phyloP scores from a whole-genome alignment of 2,888 invertebrate species.

The Euproctis similis region DNA sequence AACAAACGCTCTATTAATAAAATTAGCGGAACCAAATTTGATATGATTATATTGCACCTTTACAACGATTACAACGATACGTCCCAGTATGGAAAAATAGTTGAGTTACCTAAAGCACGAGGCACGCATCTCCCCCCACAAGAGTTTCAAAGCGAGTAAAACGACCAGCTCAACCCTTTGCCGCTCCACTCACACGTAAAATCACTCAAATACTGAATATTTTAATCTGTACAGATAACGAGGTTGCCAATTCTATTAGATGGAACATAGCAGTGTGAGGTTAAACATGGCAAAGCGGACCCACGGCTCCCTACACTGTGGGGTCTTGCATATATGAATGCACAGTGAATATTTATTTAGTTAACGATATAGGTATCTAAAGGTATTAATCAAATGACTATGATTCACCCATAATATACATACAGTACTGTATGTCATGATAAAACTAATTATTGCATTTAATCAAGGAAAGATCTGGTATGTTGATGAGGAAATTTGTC shows the following conservation, averaged over 20 bases:
- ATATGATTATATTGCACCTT: conserved; percentile 26
- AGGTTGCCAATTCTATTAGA: conserved; percentile 76
- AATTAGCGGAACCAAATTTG: too few relatives aligned
- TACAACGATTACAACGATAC: conserved; percentile 34
- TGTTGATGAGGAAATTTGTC: too few relatives aligned
- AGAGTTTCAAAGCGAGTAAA: conserved; percentile 72
- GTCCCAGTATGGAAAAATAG: conserved; percentile 56
- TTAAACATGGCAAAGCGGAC: conserved; percentile 46
- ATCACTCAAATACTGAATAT: conserved; percentile 77
- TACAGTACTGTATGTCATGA: too few relatives aligned
- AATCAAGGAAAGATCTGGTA: too few relatives aligned
- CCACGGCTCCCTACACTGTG: conserved; percentile 7
- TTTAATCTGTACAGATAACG: conserved; percentile 76
- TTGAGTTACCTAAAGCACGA: conserved; percentile 43
- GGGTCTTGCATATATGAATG: conserved; percentile 1
- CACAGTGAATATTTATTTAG: neutral
- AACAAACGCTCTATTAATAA: too few relatives aligned
- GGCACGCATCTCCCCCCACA: conserved; percentile 56
- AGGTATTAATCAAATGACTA: conserved; percentile 17
- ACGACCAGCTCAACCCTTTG: conserved; percentile 75
- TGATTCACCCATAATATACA: conserved; percentile 10
- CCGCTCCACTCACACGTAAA: conserved; percentile 74
- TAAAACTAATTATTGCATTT: too few relatives aligned
- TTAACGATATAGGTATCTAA: neutral
- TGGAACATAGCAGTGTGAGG: conserved; percentile 69